phyloP scores from a whole-genome alignment of 2,888 invertebrate genomes.

The Thumatha senex region DNA sequence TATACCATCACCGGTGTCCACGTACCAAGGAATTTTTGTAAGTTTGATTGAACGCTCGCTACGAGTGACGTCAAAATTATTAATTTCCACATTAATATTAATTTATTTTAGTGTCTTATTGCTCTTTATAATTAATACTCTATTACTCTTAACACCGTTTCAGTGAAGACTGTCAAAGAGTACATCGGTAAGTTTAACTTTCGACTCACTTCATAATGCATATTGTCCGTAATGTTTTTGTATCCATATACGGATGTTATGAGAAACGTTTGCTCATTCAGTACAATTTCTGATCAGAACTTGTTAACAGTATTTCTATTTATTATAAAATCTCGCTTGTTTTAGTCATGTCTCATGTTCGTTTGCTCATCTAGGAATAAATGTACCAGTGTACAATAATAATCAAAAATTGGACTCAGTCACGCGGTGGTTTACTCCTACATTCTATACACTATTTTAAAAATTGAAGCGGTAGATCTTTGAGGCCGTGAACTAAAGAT shows the following conservation, averaged over 20 bases:
- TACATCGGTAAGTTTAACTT: background rate
- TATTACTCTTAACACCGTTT: background rate
- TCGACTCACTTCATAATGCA: background rate
- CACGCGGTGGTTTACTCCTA: too few relatives aligned
- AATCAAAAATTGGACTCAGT: too few relatives aligned
- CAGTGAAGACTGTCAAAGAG: background rate
- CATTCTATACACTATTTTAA: too few relatives aligned
- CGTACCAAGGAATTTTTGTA: background rate
- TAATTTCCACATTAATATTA: background rate
- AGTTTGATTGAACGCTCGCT: background rate
- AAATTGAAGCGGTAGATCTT: too few relatives aligned
- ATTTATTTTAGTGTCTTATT: background rate
- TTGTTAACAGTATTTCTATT: background rate
- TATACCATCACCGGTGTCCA: constrained; percentile 4
- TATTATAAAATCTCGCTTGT: background rate
- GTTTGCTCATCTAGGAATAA: too few relatives aligned
- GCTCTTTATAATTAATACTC: background rate
- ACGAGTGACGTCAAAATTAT: background rate
- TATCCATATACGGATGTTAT: background rate
- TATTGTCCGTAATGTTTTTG: background rate
- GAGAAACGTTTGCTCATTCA: background rate
- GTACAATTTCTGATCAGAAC: background rate
- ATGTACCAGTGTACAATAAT: too few relatives aligned
- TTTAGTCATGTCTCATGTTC: too few relatives aligned
- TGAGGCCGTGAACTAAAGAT: too few relatives aligned